Evolutionary conservation across 2,113 vertebrate genomes (phyloP), one percentile per base, ranked within the genome.

Genomic region (Cinclus cinclus): DNA sequence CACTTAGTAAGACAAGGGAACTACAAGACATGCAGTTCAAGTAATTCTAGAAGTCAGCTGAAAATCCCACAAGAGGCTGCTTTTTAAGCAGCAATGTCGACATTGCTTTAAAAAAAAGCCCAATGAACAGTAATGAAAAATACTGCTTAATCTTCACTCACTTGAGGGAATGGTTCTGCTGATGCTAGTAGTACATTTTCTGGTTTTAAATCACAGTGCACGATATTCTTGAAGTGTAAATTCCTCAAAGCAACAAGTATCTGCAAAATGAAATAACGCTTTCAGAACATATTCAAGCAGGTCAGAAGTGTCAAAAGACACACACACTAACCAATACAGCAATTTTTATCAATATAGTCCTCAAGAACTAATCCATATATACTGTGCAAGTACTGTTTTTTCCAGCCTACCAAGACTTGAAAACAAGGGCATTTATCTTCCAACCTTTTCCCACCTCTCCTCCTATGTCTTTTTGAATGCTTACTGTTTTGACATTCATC

Each of bases 171-270:
- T 22, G 99, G 99, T 95, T 99, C 99, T 91, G 99, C 99, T 25
- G 99, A 99, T 70, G 99, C 99, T 84, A 99, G 98, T n/a, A 99
- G 98, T 83, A 99, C 99, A 37, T 99, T 99, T 97, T 99, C 99
- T 15, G 99, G 99, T 98, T 99, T 99, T 97, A 99, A 98, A 98
- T 99, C 99, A 99, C 99, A 99, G 98, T 99, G 99, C 95, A 99
- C 99, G 69, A 99, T 99, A 96, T 99, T 99, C 97, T 99, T 99
- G 98, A 99, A 99, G 97, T 99, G 99, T 96, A 99, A 98, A 98
- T 99, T 99, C 96, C 99, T 98, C 97, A 99, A 97, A 83, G 99
- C 99, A 97, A 99, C 99, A 92, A 99, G 99, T 96, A 99, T 99
- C 99, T 99, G 96, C 77, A 42, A 94, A 96, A 96, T n/a, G 10